These are phyloP conservation scores for Megaustenia siamemsis DNA, from an alignment of 2,888 invertebrate species.

Conservation along the genomic window DNA sequence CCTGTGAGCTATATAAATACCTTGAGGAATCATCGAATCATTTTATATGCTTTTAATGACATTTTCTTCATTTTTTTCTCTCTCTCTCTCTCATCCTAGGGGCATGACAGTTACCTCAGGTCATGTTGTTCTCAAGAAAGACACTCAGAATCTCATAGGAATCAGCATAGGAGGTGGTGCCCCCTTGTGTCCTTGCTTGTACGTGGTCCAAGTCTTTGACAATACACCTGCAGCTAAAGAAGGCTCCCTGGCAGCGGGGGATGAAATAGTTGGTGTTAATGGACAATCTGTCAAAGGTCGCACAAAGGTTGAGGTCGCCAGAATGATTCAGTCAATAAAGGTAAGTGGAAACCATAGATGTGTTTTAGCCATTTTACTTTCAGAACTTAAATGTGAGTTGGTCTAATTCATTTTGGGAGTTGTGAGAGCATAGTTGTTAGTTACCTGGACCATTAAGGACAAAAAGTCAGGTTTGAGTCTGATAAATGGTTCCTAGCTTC, in stretches of 20 bases:
- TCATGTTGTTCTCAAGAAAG: conserved; percentile 92
- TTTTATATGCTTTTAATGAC: too few relatives aligned
- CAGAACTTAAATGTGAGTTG: too few relatives aligned
- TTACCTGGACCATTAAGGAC: too few relatives aligned
- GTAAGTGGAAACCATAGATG: conserved; percentile 80
- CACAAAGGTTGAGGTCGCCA: conserved; percentile 99
- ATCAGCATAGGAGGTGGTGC: conserved; percentile 94
- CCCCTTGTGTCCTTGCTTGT: conserved; percentile 96
- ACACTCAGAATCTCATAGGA: conserved; percentile 93
- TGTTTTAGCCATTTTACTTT: too few relatives aligned
- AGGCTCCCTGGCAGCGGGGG: conserved; percentile 95
- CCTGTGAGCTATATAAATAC: too few relatives aligned
- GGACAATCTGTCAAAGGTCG: conserved; percentile 95
- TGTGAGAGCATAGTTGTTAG: too few relatives aligned
- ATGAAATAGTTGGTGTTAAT: conserved; percentile 96
- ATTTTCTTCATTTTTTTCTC: not conserved
- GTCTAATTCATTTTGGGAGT: too few relatives aligned
- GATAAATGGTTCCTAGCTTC: too few relatives aligned
- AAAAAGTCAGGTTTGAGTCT: too few relatives aligned
- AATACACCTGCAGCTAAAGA: conserved; percentile 96
- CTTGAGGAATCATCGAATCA: too few relatives aligned
- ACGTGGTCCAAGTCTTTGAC: conserved; percentile 99
- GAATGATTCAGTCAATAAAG: conserved; percentile 96
- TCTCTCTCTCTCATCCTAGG: conserved; percentile 83
- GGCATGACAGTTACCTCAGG: conserved; percentile 99